phyloP scores from a whole-genome alignment of 2,113 vertebrate species.

The Oostethus manadensis region DNA sequence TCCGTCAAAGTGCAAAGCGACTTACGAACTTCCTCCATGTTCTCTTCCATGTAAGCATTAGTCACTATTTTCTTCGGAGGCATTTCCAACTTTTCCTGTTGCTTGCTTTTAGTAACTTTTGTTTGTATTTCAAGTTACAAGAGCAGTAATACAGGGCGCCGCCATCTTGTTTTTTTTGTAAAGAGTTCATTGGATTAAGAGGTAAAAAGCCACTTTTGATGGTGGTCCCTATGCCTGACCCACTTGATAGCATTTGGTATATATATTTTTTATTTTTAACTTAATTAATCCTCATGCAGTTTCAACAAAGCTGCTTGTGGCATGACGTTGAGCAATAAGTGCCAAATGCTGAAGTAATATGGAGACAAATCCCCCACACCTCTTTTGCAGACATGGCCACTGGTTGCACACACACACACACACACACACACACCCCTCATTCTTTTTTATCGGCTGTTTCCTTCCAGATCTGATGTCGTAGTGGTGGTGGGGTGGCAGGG shows the following conservation, averaged over 20 bases:
- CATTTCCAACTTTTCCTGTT: no score
- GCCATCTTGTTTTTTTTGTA: no score
- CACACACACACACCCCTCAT: constrained; percentile 24
- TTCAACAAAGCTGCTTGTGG: constrained; percentile 55
- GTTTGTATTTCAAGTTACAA: no score
- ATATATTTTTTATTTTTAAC: constrained; percentile 49
- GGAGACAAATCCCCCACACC: constrained; percentile 31
- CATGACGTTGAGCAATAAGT: constrained; percentile 47
- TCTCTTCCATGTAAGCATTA: no score
- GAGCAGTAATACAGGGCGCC: no score
- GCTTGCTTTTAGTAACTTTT: no score
- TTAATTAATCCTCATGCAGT: constrained; percentile 64
- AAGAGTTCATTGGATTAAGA: constrained; percentile 47
- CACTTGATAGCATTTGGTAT: constrained; percentile 59
- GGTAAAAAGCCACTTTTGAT: constrained; percentile 44
- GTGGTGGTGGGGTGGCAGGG: constrained; percentile 56
- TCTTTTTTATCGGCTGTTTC: constrained; percentile 63
- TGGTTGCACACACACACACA: constrained; percentile 42
- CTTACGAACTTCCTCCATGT: no score
- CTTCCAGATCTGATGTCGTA: constrained; percentile 64
- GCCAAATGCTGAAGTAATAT: constrained; percentile 43
- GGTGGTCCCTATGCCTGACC: constrained; percentile 50
- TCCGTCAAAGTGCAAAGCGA: no score
- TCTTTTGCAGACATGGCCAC: constrained; percentile 50
- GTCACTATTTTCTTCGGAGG: no score